phyloP scores from a whole-genome alignment of 2,888 invertebrate species.

The Trichopria drosophilae region DNA sequence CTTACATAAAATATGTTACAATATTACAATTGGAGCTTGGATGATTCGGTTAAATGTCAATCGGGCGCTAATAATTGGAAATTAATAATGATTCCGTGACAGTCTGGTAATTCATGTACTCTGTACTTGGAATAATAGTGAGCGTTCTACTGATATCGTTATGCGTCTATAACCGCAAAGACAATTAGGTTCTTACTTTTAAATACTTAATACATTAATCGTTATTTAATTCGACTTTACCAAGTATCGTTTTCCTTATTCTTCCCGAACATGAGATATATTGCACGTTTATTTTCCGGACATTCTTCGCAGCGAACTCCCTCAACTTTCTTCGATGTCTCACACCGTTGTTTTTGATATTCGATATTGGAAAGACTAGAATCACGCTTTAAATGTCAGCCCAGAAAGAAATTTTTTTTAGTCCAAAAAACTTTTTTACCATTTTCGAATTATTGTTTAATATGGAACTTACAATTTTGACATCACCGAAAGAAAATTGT shows the following conservation, averaged over 20 bases:
- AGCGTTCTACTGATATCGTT: slow-evolving; percentile 49
- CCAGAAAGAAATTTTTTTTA: background rate
- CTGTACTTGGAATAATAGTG: slow-evolving; percentile 42
- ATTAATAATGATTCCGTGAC: slow-evolving; percentile 51
- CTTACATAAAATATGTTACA: slow-evolving; percentile 58
- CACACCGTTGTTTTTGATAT: slow-evolving; percentile 14
- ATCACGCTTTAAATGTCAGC: background rate
- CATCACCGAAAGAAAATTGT: no score
- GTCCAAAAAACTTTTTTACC: background rate
- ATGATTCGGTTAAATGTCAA: slow-evolving; percentile 4
- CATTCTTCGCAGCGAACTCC: slow-evolving; percentile 45
- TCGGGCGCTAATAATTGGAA: slow-evolving; percentile 27
- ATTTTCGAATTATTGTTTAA: background rate
- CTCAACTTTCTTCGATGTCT: slow-evolving; percentile 28
- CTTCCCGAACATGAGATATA: slow-evolving; percentile 44
- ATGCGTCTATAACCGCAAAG: slow-evolving; percentile 45
- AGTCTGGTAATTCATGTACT: slow-evolving; percentile 51
- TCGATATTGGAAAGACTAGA: slow-evolving; percentile 12
- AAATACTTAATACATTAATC: slow-evolving; percentile 25
- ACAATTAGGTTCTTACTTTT: slow-evolving; percentile 29
- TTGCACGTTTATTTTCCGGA: slow-evolving; percentile 37
- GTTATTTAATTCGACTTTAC: slow-evolving; percentile 22
- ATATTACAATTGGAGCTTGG: slow-evolving; percentile 54
- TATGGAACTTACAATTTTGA: no score
- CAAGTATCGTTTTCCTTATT: slow-evolving; percentile 40